Evolutionary conservation across 2,113 vertebrate genomes (phyloP).

Genomic region (Gallinago media): DNA sequence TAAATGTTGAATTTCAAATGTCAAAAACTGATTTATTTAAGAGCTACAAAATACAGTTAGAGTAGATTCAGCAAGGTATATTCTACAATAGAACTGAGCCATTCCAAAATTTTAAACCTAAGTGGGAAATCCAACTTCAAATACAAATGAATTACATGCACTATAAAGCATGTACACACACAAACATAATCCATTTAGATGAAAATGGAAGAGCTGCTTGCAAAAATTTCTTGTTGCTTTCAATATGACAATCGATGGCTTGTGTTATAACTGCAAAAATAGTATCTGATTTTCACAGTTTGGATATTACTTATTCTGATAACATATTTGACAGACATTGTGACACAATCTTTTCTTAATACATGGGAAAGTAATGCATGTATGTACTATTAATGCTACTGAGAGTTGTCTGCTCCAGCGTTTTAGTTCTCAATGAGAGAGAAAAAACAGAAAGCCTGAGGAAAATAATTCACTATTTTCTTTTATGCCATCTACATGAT

Average conservation of each 20-base stretch:
- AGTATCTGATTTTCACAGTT: neutral
- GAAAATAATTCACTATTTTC: neutral
- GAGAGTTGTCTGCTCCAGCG: neutral
- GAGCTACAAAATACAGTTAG: neutral
- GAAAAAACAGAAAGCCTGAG: neutral
- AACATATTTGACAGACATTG: neutral
- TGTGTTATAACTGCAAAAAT: neutral
- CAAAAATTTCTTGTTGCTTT: neutral
- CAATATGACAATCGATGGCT: neutral
- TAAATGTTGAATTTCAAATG: constrained; percentile 5
- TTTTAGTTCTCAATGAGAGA: neutral
- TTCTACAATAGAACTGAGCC: neutral
- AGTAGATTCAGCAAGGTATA: neutral
- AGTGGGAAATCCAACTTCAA: neutral
- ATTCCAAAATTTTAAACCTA: neutral
- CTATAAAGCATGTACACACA: neutral
- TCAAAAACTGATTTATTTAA: neutral
- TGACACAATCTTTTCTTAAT: neutral
- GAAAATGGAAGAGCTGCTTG: neutral
- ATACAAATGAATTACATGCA: neutral
- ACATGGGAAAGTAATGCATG: neutral
- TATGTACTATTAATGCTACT: neutral
- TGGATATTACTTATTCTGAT: neutral
- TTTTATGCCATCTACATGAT: neutral
- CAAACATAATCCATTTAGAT: neutral